phyloP scores from a whole-genome alignment of 1,140 invertebrate genomes.

The Lucilia sericata region DNA sequence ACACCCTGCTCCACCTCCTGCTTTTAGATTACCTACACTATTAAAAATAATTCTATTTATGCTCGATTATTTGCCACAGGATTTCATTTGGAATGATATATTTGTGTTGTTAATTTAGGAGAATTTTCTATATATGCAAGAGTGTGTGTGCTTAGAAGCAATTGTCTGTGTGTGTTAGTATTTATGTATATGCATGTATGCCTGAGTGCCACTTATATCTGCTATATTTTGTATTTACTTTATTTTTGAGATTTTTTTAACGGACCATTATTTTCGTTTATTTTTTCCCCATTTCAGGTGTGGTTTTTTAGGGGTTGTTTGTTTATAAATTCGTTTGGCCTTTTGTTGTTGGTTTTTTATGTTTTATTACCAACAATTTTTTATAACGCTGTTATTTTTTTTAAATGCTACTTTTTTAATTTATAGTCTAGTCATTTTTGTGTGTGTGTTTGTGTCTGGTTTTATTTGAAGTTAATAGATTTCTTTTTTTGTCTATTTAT shows the following conservation, averaged over 20 bases:
- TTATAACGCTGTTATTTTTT: not conserved
- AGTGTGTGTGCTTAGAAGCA: too few relatives aligned
- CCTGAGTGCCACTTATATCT: not conserved
- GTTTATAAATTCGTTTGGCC: not conserved
- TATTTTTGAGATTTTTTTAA: not conserved
- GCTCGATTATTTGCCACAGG: slow-evolving; percentile 17
- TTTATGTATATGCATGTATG: not conserved
- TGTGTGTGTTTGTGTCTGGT: not conserved
- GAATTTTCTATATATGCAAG: not conserved
- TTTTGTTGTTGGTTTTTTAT: not conserved
- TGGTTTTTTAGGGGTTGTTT: slow-evolving; percentile 1
- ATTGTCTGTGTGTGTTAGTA: not conserved
- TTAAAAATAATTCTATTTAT: not conserved
- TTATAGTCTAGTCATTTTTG: slow-evolving; percentile 7
- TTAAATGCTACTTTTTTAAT: not conserved
- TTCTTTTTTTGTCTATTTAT: too few relatives aligned
- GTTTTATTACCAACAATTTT: slow-evolving; percentile 8
- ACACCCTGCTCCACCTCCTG: not conserved
- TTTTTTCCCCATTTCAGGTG: not conserved
- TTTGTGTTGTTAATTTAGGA: not conserved
- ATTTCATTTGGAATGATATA: not conserved
- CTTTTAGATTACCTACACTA: not conserved
- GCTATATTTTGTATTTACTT: not conserved
- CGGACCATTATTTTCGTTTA: not conserved
- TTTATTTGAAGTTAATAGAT: too few relatives aligned